Percentiles rank a stretch among this genome's conserved stretches.
Conservation (phyloP, 2,113 vertebrate genomes). For the Spilogale gracilis region DNA sequence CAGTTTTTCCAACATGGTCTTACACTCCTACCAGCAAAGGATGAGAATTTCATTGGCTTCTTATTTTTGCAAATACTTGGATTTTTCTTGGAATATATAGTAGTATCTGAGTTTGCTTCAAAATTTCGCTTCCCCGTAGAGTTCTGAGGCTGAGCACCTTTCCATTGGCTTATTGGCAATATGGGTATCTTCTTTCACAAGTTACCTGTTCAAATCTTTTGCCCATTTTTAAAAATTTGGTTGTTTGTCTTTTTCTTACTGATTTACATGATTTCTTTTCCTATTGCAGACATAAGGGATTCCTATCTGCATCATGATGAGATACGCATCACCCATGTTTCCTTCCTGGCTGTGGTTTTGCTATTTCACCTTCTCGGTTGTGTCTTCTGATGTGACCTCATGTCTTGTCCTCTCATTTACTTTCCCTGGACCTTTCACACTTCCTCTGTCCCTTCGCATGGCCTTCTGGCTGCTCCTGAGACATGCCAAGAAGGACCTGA, state of each 20-base stretch:
- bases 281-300: neutral
- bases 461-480: neutral
- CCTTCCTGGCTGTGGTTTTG: neutral
- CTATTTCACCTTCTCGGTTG: neutral
- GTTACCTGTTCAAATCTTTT: neutral
- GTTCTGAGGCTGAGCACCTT: neutral
- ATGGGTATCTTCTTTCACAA: neutral
- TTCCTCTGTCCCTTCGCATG: neutral
- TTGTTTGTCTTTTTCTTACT: conserved; percentile 3
- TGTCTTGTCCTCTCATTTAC: neutral
- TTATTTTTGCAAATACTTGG: neutral
- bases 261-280: neutral
- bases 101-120: conserved; percentile 1
- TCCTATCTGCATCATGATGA: neutral
- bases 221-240: neutral
- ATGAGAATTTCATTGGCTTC: neutral
- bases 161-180: neutral
- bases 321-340: neutral
- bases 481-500: neutral
- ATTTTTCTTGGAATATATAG: neutral
- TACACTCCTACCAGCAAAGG: neutral
- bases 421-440: neutral
- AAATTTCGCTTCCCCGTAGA: neutral
- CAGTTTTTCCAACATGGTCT: neutral
- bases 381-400: neutral